Evolutionary conservation across 1,140 invertebrate species (phyloP), one percentile per base, ranked within the genome.

Genomic region (Eulimnadia texana): DNA sequence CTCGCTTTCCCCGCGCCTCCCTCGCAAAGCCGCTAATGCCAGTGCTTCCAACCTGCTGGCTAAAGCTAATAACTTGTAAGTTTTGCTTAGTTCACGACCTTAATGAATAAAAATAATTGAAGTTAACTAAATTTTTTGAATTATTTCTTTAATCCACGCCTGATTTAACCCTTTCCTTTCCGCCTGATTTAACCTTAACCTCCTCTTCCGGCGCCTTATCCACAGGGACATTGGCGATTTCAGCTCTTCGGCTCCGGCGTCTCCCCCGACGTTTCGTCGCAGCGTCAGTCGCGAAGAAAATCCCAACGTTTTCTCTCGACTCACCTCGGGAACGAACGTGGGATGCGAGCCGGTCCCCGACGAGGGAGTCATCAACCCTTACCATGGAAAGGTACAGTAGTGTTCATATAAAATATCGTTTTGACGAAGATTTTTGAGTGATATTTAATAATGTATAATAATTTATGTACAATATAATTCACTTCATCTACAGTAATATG

Each of bases 301-400:
- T 71, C 60, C 60, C 28, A 84, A 85, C 70, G 88, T 91, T 25
- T 93, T 93, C 73, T 83, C 84, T 55, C 76, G 89, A 50, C 77
- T 93, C 1, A 85, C 84, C 11, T 83, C 84, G 24, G 79, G 80
- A 42, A 80, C 74, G 67, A 79, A 78, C 64, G 68, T 74, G 1
- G 72, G 71, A 3, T 68, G 71, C 20, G 76, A 79, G 57, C 77
- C 80, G 16, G 78, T 79, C 54, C 78, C 74, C 50, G 77, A 76
- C 49, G 79, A 81, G 62, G 84, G 84, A 55, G 74, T 79, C 27
- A 84, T 87, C 66, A 81, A 79, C 49, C 79, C 82, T 56, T 79
- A 80, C 66, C 75, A 79, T 53, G 76, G 79, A 60, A 83, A 83
- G 74, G 82, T 84, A 71, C n/a, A n/a, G n/a, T n/a, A n/a, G n/a